Conservation (phyloP, 2,888 invertebrate species). For the Anoncus sp. region DNA sequence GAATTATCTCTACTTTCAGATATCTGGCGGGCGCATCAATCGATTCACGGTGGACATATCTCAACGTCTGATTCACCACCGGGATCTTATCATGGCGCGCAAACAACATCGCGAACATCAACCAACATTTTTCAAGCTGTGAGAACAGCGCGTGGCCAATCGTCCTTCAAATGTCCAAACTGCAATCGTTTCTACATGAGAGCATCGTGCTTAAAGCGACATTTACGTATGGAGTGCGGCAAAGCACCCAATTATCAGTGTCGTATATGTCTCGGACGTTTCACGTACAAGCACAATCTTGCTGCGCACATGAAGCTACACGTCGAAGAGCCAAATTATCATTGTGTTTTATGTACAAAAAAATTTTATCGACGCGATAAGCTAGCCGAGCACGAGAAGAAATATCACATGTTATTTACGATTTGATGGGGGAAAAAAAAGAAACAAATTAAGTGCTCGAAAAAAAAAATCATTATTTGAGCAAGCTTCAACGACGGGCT, state of each 20-base stretch:
- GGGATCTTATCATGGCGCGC: slow-evolving; percentile 30
- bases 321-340: slow-evolving; percentile 76
- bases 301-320: slow-evolving; percentile 78
- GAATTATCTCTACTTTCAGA: slow-evolving; percentile 71
- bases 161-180: slow-evolving; percentile 85
- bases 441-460: not conserved
- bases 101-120: slow-evolving; percentile 28
- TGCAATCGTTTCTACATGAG: slow-evolving; percentile 82
- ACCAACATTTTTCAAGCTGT: slow-evolving; percentile 68
- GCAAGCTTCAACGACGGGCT: no score
- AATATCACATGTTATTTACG: slow-evolving; percentile 68
- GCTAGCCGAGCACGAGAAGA: slow-evolving; percentile 75
- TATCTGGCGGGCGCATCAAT: slow-evolving; percentile 69
- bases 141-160: slow-evolving; percentile 72
- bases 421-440: slow-evolving; percentile 27
- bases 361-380: slow-evolving; percentile 79
- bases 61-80: slow-evolving; percentile 21
- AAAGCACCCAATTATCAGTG: slow-evolving; percentile 82
- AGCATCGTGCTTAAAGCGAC: slow-evolving; percentile 77
- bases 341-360: slow-evolving; percentile 75
- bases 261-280: slow-evolving; percentile 79
- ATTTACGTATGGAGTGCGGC: slow-evolving; percentile 81
- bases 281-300: slow-evolving; percentile 80
- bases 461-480: not conserved
- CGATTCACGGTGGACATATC: slow-evolving; percentile 27